These are phyloP conservation scores for Olivierus martensii DNA, from an alignment of 1,140 invertebrate genomes.

Conservation along the genomic window DNA sequence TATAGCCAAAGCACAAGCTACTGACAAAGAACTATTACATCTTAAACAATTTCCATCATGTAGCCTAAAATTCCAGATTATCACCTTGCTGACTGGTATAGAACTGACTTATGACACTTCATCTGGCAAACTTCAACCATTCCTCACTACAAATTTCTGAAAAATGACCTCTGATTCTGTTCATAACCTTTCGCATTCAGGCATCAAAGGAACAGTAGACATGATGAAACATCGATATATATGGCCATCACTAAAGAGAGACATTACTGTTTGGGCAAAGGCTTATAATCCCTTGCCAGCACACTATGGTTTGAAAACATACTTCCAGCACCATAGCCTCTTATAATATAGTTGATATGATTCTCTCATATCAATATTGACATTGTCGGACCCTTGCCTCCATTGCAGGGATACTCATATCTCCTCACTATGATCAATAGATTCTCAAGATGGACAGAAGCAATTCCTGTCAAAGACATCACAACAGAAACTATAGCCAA, in stretches of 20 bases:
- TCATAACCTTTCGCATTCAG: not conserved
- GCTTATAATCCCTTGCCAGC: not conserved
- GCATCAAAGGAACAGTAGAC: not conserved
- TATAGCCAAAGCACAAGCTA: not conserved
- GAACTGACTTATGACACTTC: not conserved
- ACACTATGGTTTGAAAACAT: not conserved
- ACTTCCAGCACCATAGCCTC: too few species aligned
- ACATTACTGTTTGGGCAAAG: not conserved
- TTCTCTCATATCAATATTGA: too few species aligned
- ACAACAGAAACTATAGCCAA: constrained; percentile 26
- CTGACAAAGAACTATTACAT: not conserved
- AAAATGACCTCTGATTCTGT: not conserved
- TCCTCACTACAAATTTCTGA: not conserved
- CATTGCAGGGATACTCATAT: constrained; percentile 25
- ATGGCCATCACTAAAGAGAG: not conserved
- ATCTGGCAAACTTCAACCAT: not conserved
- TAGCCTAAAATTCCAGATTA: not conserved
- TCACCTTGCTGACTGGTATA: not conserved
- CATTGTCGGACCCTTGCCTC: too few species aligned
- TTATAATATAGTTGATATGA: too few species aligned
- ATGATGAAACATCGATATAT: not conserved
- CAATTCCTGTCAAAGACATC: constrained; percentile 27
- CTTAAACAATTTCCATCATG: not conserved
- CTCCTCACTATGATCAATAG: constrained; percentile 32
- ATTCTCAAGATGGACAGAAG: constrained; percentile 33